These are phyloP conservation scores for Latrodectus hesperus DNA, from an alignment of 2,888 invertebrate species.

Conservation along the genomic window DNA sequence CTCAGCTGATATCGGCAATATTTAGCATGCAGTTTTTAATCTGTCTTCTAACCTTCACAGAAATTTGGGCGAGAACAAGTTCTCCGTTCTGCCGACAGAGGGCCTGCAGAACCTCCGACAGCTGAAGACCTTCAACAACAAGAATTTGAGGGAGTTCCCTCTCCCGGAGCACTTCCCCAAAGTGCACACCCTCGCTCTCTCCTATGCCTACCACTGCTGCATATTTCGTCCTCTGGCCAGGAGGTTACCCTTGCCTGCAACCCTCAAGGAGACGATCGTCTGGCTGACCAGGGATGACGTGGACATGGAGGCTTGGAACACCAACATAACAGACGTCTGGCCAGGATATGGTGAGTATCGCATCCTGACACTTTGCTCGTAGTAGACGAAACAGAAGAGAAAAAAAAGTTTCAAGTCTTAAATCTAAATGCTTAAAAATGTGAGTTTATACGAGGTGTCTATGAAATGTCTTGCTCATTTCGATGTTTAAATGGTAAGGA, in stretches of 20 bases:
- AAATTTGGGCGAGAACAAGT: conserved; percentile 92
- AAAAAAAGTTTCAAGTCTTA: too few species aligned
- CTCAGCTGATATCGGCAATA: background rate
- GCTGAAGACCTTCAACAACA: conserved; percentile 94
- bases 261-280: conserved; percentile 70
- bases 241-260: conserved; percentile 44
- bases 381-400: too few species aligned
- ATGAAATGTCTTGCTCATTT: too few species aligned
- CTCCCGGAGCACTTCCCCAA: conserved; percentile 89
- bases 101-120: conserved; percentile 88
- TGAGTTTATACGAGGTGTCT: too few species aligned
- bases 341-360: conserved; percentile 75
- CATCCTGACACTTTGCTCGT: too few species aligned
- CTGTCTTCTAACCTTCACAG: conserved; percentile 76
- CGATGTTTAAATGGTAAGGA: too few species aligned
- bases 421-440: too few species aligned
- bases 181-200: conserved; percentile 88
- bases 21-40: background rate
- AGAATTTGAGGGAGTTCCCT: conserved; percentile 89
- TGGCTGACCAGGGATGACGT: conserved; percentile 70
- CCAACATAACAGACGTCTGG: conserved; percentile 85
- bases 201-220: conserved; percentile 98
- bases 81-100: conserved; percentile 86
- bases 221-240: conserved; percentile 81
- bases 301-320: conserved; percentile 69